Base-by-base conservation (phyloP, 2,113 vertebrate species). In the Fregetta grallaria region DNA sequence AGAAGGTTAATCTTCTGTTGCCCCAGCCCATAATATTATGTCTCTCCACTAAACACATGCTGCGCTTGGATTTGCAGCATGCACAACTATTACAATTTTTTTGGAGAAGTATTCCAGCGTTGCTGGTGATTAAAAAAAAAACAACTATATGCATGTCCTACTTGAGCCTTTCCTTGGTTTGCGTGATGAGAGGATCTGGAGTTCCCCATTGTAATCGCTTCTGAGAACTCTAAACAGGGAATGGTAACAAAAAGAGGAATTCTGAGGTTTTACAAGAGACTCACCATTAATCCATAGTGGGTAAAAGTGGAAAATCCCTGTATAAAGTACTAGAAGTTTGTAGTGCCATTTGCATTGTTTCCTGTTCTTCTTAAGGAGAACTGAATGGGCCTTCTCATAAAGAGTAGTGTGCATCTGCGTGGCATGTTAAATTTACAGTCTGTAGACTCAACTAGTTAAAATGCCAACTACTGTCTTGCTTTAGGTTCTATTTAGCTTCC, bases 401-500 rank as follows among this genome's bases (percentile, higher is more conserved):
- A 72, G 40, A 90, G 21, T 84, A 62, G 58, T 0, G 2, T 50
- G 16, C 6, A 9, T 68, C 68, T 81, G 15, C 3, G 4, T 36
- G 65, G 6, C 27, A 5, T 0, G 1, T 86, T 56, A 21, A 32
- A 77, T 56, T 40, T 76, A 19, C 8, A 25, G 0, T 22, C 68
- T 42, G 13, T 36, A 84, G n/a, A 26, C n/a, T 65, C 45, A 36
- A 5, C 14, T n/a, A 32, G 82, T 76, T 94, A 79, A 19, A 45
- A 11, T 5, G 22, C 58, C 71, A 87, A 3, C 40, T 71, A 12
- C 32, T 58, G 25, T 53, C 77, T 66, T 58, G n/a, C 50, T 55
- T 72, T 86, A 45, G 14, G 18, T 70, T 85, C 62, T 53, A 17
- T 58, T 83, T 36, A 58, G 68, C 36, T 72, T 82, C 40, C 42